Conservation (phyloP, 1,140 invertebrate genomes). For the Atta cephalotes region DNA sequence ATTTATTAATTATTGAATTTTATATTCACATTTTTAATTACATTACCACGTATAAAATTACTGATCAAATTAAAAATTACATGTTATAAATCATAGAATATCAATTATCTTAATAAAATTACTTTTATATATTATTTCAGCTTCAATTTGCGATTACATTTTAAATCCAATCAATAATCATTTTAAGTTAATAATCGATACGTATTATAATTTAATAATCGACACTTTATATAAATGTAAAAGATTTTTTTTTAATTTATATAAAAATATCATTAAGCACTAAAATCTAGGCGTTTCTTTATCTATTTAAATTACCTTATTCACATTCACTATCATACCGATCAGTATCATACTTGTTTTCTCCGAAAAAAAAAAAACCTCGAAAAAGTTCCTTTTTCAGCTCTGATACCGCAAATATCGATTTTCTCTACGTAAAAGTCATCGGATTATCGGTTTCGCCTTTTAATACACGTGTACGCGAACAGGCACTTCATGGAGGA, state of each 20-base stretch:
- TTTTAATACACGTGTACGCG: background rate
- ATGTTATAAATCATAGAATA: background rate
- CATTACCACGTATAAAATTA: background rate
- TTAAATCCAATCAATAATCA: no score
- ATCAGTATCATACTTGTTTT: background rate
- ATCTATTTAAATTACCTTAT: no score
- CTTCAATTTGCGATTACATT: no score
- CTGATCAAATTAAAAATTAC: background rate
- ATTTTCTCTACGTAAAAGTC: constrained; percentile 8
- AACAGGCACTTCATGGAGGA: constrained; percentile 38
- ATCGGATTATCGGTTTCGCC: background rate
- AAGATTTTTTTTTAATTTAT: no score
- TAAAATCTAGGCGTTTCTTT: no score
- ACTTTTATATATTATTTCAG: background rate
- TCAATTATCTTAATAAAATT: background rate
- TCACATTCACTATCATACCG: background rate
- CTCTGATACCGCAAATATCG: background rate
- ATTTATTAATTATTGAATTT: background rate
- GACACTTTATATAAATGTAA: no score
- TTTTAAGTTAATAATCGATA: no score
- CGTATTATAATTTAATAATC: no score
- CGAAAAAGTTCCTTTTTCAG: no score
- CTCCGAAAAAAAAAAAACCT: background rate
- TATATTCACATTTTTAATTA: background rate
- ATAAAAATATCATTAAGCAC: no score